Conservation (phyloP, 2,113 vertebrate species). For the Bettongia penicillata region DNA sequence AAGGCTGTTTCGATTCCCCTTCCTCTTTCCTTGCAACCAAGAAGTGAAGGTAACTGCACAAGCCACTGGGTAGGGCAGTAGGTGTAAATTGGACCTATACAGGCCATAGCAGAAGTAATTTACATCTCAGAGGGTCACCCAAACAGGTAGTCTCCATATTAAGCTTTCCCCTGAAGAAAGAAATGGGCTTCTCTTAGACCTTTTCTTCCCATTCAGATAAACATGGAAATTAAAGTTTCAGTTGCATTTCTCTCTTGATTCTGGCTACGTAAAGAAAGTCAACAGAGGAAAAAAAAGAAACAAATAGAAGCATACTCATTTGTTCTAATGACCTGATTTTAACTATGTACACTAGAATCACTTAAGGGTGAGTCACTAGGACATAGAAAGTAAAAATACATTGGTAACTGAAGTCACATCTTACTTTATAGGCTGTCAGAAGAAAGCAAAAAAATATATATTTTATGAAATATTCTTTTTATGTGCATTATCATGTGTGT, state of each 20-base stretch:
- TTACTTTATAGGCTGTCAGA: background rate
- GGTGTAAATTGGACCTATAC: background rate
- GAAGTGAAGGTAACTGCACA: background rate
- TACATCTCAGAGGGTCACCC: background rate
- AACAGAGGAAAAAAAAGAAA: background rate
- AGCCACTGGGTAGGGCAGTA: background rate
- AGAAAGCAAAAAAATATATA: background rate
- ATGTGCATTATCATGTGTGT: background rate
- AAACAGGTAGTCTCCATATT: background rate
- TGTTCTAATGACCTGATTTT: background rate
- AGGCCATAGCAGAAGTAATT: background rate
- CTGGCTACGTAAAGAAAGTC: background rate
- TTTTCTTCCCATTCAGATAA: background rate
- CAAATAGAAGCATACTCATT: background rate
- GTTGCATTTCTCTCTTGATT: background rate
- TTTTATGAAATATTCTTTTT: background rate
- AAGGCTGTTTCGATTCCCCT: background rate
- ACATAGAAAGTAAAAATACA: background rate
- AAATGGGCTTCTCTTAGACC: background rate
- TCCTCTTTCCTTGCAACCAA: background rate
- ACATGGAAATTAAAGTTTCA: background rate
- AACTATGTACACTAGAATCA: background rate
- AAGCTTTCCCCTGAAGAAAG: background rate
- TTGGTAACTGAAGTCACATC: background rate
- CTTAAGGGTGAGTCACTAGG: background rate